Evolutionary conservation across 2,797 vertebrate species (phyloP).

Genomic region (Halcyon leucocephala): DNA sequence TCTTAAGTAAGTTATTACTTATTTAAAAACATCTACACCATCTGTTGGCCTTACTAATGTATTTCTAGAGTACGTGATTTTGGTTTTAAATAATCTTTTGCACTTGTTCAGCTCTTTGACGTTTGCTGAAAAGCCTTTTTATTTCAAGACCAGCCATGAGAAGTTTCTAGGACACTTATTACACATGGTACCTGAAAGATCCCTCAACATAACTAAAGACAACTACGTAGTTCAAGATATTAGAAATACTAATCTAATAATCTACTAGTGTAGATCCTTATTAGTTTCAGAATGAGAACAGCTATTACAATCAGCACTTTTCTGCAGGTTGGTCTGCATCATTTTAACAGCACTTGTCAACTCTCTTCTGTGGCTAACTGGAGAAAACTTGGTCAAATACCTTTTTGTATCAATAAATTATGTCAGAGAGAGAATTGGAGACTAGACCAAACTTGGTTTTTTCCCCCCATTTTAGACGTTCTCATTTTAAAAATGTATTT

Average conservation of each 20-base stretch:
- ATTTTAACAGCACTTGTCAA: background rate
- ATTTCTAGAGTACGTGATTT: background rate
- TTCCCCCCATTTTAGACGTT: background rate
- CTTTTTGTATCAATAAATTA: background rate
- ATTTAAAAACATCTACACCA: background rate
- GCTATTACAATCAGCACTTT: background rate
- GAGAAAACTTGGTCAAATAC: background rate
- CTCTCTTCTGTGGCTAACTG: background rate
- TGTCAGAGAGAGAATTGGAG: background rate
- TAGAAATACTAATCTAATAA: constrained; percentile 5
- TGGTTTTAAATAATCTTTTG: background rate
- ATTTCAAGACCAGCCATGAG: background rate
- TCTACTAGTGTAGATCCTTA: background rate
- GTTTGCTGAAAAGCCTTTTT: background rate
- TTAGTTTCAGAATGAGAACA: background rate
- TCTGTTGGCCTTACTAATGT: background rate
- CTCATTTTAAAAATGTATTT: background rate
- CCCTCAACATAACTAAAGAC: background rate
- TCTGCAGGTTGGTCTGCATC: background rate
- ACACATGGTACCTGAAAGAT: background rate
- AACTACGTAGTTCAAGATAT: background rate
- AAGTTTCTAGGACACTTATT: background rate
- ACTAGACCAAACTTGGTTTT: background rate
- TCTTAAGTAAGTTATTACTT: background rate
- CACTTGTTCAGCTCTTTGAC: background rate